Percentiles rank a stretch among this genome's conserved stretches.
These are phyloP conservation scores for Syrmaticus mikado DNA, from an alignment of 2,113 vertebrate species.

Conservation along the genomic window DNA sequence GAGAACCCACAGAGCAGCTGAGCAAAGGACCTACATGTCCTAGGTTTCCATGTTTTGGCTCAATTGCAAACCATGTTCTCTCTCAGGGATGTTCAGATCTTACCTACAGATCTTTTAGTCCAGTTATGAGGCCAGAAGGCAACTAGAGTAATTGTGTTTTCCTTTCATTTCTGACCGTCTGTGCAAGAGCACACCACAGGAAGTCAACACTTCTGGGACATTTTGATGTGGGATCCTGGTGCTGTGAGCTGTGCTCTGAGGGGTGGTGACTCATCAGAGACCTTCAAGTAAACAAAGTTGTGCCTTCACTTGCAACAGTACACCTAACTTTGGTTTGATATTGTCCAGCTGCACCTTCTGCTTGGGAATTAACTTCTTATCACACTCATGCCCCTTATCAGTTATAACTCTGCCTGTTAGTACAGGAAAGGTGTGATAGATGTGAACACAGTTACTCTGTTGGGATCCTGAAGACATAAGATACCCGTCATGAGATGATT, in stretches of 20 bases:
- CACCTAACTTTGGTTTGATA: neutral
- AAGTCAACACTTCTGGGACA: fast-evolving
- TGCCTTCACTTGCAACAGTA: neutral
- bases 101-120: neutral
- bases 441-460: neutral
- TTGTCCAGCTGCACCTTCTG: neutral
- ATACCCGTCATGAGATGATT: neutral
- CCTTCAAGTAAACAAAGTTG: conserved; percentile 14
- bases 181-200: neutral
- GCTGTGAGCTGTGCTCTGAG: neutral
- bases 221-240: conserved; percentile 15
- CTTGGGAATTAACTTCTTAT: conserved; percentile 6
- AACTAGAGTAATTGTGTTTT: neutral
- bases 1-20: neutral
- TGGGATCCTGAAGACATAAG: neutral
- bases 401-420: neutral
- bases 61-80: neutral
- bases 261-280: neutral
- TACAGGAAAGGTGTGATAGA: neutral
- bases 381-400: neutral
- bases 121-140: neutral
- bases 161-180: neutral
- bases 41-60: neutral
- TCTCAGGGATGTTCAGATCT: neutral
- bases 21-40: neutral